Evolutionary conservation across 2,797 vertebrate genomes (phyloP).

Genomic region (Sandelia bainsii): DNA sequence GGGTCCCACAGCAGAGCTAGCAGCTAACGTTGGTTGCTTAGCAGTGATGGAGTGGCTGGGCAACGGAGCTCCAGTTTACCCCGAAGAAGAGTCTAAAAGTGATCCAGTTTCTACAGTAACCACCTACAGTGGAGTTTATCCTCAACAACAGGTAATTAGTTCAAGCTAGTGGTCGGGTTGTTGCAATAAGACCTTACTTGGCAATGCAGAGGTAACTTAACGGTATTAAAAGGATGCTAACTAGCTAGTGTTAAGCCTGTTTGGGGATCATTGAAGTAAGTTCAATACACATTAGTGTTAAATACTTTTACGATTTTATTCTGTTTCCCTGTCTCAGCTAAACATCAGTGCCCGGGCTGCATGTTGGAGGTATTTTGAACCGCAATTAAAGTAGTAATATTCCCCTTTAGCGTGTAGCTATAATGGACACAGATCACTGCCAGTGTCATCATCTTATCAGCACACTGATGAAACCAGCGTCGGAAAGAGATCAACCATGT

Average conservation of each 20-base stretch:
- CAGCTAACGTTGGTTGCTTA: slow-evolving; percentile 40
- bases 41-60: slow-evolving; percentile 83
- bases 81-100: slow-evolving; percentile 38
- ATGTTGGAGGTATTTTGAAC: background rate
- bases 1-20: slow-evolving; percentile 30
- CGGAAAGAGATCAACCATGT: background rate
- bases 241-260: slow-evolving; percentile 29
- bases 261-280: slow-evolving; percentile 2
- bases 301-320: background rate
- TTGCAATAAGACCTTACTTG: background rate
- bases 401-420: too few relatives aligned
- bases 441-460: background rate
- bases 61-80: slow-evolving; percentile 49
- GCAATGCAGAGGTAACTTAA: background rate
- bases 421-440: background rate
- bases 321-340: too few relatives aligned
- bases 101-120: slow-evolving; percentile 20
- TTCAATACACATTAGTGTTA: background rate
- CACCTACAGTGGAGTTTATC: background rate
- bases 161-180: background rate
- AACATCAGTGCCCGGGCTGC: background rate
- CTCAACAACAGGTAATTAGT: slow-evolving; percentile 66
- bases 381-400: background rate
- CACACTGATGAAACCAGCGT: slow-evolving; percentile 2
- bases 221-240: slow-evolving; percentile 27